Conservation (phyloP, 2,797 vertebrate genomes). For the Silurus aristotelis region DNA sequence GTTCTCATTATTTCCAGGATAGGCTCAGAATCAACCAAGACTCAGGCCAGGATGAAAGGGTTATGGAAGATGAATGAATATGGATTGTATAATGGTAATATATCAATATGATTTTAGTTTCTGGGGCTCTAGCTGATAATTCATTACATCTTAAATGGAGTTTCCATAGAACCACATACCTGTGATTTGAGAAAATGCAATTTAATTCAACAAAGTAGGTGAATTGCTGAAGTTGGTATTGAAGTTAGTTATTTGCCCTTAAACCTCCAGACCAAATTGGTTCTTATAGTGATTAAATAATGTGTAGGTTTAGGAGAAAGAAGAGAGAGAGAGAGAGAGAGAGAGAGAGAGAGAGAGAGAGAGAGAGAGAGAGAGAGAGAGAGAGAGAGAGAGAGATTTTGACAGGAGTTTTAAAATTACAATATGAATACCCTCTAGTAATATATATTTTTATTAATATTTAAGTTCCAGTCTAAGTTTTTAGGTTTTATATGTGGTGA, state of each 20-base stretch:
- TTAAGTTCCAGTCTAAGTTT: not conserved
- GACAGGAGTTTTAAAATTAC: not conserved
- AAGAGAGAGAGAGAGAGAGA: not conserved
- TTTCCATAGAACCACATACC: conserved; percentile 21
- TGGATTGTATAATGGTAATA: conserved; percentile 14
- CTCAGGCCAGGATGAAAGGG: not conserved
- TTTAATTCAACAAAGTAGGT: conserved; percentile 42
- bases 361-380: not conserved
- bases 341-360: not conserved
- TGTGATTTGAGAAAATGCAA: conserved; percentile 39
- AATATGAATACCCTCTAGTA: not conserved
- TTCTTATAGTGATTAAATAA: not conserved
- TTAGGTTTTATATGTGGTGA: not conserved
- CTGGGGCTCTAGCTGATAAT: conserved; percentile 1
- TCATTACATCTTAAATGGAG: conserved; percentile 29
- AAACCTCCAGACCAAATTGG: conserved; percentile 22
- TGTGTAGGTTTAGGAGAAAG: not conserved
- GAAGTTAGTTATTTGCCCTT: conserved; percentile 2
- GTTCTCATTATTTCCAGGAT: not conserved
- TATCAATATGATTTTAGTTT: conserved; percentile 12
- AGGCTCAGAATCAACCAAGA: not conserved
- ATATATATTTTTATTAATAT: not conserved
- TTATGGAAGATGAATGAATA: not conserved
- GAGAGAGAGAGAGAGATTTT: not conserved
- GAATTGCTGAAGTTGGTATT: conserved; percentile 36